Evolutionary conservation across 2,797 vertebrate genomes (phyloP).

Genomic region (Masticophis lateralis): DNA sequence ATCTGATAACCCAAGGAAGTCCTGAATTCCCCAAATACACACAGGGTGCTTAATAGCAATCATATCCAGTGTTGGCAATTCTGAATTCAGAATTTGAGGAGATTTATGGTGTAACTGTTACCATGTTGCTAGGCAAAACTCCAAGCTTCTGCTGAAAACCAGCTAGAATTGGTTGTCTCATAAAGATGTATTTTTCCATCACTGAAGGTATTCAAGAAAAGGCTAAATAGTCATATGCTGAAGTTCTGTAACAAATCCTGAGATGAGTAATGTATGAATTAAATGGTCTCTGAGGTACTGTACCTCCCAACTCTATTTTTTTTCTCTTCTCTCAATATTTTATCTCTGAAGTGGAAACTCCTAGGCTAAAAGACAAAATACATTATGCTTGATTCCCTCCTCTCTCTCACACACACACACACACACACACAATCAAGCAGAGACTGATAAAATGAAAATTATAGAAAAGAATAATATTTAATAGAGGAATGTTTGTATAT

Average conservation of each 20-base stretch:
- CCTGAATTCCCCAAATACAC: not conserved
- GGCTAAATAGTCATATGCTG: not conserved
- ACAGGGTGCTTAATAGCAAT: not conserved
- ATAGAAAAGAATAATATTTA: not conserved
- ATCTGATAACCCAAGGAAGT: not conserved
- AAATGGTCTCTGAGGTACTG: not conserved
- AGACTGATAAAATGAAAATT: conserved; percentile 5
- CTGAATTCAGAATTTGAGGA: not conserved
- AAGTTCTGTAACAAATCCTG: not conserved
- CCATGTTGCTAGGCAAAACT: not conserved
- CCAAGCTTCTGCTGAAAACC: not conserved
- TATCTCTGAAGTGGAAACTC: not conserved
- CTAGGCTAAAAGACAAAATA: not conserved
- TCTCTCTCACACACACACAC: not conserved
- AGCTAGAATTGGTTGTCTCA: not conserved
- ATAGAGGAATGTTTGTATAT: not conserved
- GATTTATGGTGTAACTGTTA: not conserved
- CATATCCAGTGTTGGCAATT: not conserved
- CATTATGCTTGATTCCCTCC: not conserved
- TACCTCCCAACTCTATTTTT: not conserved
- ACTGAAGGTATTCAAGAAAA: not conserved
- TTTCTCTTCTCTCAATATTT: not conserved
- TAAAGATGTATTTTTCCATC: not conserved
- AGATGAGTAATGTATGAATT: not conserved
- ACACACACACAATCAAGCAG: not conserved